Base-by-base conservation (phyloP, 1,140 invertebrate species). In the Hydropsyche tenuis region DNA sequence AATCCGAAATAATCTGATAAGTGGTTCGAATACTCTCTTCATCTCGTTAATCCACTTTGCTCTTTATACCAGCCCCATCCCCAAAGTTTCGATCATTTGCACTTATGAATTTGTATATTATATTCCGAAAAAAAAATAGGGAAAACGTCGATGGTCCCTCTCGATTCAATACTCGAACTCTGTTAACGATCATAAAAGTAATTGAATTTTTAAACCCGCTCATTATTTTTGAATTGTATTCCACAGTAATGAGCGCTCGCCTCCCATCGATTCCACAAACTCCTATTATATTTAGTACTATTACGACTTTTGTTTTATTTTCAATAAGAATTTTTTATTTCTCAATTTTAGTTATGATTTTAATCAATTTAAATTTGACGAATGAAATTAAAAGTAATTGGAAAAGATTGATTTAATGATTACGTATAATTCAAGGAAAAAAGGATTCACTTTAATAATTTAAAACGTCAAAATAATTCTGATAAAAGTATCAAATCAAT, bases 191-290 rank as follows among this genome's bases (percentile, higher is more conserved):
- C 56, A 60, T 60, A 60, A 60, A 60, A 60, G 56, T 60, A 60
- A 60, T 60, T 60, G 56, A 60, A 60, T 60, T 60, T 60, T 60
- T 60, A 60, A 60, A 60, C 56, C n/a, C 56, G 20, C 56, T 60
- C 56, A 60, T 60, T 60, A 60, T 60, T 60, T 60, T 25, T 27
- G 23, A 25, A 60, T 60, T 60, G 56, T 60, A 60, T 60, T 23
- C 56, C 25, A 37, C 30, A 7, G 16, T 53, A 53, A 53, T 53
- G 48, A 53, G 16, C 20, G 16, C 48, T 53, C 30, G 3, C 30
- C 9, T 37, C 30, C 30, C 30, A 3, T 37, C 30, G n/a, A n/a
- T n/a, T 37, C 9, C 9, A 37, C 30, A 37, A 37, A 9, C 30
- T 4, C 3, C 30, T 4, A 4, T 37, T 37, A 37, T 37, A 37